Conservation (phyloP, 1,140 invertebrate genomes). For the Hyles euphorbiae region DNA sequence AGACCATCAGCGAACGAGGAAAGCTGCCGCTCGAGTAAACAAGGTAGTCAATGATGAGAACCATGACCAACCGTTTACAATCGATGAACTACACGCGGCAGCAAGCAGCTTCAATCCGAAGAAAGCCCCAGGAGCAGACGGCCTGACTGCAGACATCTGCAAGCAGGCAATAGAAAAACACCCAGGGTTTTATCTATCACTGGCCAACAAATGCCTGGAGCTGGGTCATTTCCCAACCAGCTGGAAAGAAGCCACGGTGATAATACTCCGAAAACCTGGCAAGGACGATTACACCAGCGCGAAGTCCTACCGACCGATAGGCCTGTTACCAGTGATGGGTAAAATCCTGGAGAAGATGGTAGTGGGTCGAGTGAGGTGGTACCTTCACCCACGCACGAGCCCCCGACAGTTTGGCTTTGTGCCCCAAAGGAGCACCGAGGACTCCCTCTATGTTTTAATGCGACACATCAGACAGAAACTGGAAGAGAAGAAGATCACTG, state of each 20-base stretch:
- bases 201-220: too few species aligned
- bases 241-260: conserved; percentile 19
- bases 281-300: too few species aligned
- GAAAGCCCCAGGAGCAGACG: conserved; percentile 18
- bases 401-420: too few species aligned
- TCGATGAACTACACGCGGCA: too few species aligned
- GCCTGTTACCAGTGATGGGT: too few species aligned
- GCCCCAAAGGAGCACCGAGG: too few species aligned
- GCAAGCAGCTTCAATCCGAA: conserved; percentile 9
- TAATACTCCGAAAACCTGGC: conserved; percentile 10
- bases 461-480: conserved; percentile 7
- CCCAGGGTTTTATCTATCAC: too few species aligned
- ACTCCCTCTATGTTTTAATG: background rate
- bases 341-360: too few species aligned
- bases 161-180: background rate
- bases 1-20: conserved; percentile 4
- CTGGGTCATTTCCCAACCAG: conserved; percentile 9
- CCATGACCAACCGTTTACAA: background rate
- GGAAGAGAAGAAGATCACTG: conserved; percentile 6
- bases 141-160: conserved; percentile 19
- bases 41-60: background rate
- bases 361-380: background rate
- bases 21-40: background rate
- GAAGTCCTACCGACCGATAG: too few species aligned
- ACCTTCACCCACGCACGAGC: conserved; percentile 1